Evolutionary conservation across 2,113 vertebrate genomes (phyloP).

Genomic region (Pseudorhombus dupliciocellatus): DNA sequence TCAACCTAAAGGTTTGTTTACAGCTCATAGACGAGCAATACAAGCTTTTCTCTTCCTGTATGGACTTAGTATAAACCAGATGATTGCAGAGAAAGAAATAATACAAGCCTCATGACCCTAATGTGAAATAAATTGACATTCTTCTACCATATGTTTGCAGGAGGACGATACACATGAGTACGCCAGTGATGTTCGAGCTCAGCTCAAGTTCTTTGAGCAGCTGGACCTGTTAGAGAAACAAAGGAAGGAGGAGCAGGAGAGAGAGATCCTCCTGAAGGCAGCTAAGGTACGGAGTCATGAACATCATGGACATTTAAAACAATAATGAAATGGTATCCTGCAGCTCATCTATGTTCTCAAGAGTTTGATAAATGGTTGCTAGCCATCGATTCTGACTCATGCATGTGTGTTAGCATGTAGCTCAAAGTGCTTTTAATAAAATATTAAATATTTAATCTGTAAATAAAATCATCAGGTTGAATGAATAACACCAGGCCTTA

Average conservation of each 20-base stretch:
- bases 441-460: too few species aligned
- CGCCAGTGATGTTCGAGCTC: slow-evolving; percentile 89
- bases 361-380: too few species aligned
- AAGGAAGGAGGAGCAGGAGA: slow-evolving; percentile 94
- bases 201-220: slow-evolving; percentile 97
- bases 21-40: background rate
- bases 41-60: background rate
- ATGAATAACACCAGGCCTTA: too few species aligned
- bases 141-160: slow-evolving; percentile 68
- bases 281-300: slow-evolving; percentile 86
- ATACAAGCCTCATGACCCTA: background rate
- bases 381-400: too few species aligned
- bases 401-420: too few species aligned
- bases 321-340: background rate
- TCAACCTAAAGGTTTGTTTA: slow-evolving; percentile 87
- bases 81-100: background rate
- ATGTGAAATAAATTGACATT: background rate
- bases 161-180: slow-evolving; percentile 92
- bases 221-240: slow-evolving; percentile 97
- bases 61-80: too few species aligned
- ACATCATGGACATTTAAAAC: too few species aligned
- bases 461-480: too few species aligned
- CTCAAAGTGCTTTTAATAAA: too few species aligned
- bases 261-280: slow-evolving; percentile 96
- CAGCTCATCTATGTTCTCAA: background rate